Base-by-base conservation (phyloP, 2,113 vertebrate species). In the Dinomys branickii region DNA sequence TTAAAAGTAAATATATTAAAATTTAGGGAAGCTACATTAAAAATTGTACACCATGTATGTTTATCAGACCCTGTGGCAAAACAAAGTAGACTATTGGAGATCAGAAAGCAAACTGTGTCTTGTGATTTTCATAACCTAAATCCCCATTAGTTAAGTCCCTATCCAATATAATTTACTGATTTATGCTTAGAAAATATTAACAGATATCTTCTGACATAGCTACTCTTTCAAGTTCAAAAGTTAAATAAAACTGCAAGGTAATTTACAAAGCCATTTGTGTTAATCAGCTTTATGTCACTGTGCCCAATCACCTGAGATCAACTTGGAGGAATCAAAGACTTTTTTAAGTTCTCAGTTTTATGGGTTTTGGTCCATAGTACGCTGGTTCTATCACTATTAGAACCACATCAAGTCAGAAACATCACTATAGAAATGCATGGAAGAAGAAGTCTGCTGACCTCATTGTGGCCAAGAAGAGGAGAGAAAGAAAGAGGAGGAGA, bases 111-210 rank as follows among this genome's bases (percentile, higher is more conserved):
- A 94, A 91, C 35, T 81, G 4, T 87, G 35, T 82, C 30, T 38
- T 91, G 7, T 95, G 63, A 84, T 82, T 95, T 26, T 0, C 26
- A 78, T 56, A 88, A 81, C 61, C 30, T 90, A 92, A 75, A 4
- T 84, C 50, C 12, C 3, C 85, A 81, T 90, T 69, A 91, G 13
- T 22, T 69, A 3, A 80, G n/a, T 26, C 22, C 58, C 58, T 59
- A 59, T 24, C 58, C 22, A 59, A 94, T 26, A 87, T 19, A 96
- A 73, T 94, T 93, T 17, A 91, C 1, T 78, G 12, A 81, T 77
- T 78, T 71, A 52, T 97, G 52, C 33, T 97, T 91, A 35, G 91
- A 22, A 78, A 94, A 93, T 47, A 93, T 88, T 93, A 65, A 65
- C 26, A 85, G 41, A 86, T 73, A 11, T 19, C 24, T 94, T 84